These are phyloP conservation scores for Chrysotoxum bicinctum DNA, from an alignment of 2,888 invertebrate genomes.

Conservation along the genomic window DNA sequence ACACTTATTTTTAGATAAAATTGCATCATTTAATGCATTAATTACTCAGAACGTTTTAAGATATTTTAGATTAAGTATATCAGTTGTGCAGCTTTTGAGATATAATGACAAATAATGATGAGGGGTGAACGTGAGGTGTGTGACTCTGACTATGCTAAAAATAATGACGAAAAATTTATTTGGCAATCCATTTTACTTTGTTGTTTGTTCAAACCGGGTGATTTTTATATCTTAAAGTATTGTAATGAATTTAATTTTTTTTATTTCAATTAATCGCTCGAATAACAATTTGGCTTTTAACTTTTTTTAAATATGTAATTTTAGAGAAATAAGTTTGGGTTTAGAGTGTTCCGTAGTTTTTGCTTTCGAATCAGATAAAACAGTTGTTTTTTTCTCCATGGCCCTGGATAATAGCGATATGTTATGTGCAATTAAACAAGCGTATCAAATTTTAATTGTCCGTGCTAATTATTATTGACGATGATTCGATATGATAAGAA, in stretches of 20 bases:
- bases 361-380: not conserved
- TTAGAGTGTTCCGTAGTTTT: too few species aligned
- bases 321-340: too few species aligned
- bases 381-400: not conserved
- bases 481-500: not conserved
- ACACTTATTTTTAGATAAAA: slow-evolving; percentile 36
- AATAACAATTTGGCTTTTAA: not conserved
- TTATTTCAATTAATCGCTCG: not conserved
- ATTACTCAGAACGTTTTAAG: slow-evolving; percentile 35
- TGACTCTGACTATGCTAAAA: not conserved
- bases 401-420: not conserved
- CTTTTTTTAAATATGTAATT: not conserved
- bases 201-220: not conserved
- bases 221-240: not conserved
- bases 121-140: not conserved
- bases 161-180: slow-evolving; percentile 29
- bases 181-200: not conserved
- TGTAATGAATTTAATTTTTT: not conserved
- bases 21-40: slow-evolving; percentile 58
- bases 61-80: not conserved
- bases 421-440: not conserved
- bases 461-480: not conserved
- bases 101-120: not conserved
- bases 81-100: not conserved
- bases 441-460: not conserved